Conservation (phyloP, 1,140 invertebrate genomes). For the Heliconius hermathena region DNA sequence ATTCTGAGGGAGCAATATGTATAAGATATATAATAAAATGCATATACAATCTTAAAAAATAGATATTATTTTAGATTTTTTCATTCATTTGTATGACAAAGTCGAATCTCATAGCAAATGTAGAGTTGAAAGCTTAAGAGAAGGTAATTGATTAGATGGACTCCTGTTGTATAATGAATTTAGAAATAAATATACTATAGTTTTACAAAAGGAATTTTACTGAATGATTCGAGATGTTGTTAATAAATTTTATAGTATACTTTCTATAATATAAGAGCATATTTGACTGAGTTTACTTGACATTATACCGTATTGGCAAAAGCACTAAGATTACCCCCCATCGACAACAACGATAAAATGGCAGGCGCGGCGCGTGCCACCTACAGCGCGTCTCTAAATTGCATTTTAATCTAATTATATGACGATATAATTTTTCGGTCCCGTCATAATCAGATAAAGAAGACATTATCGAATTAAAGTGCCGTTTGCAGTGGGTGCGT, state of each 20-base stretch:
- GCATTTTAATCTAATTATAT: conserved; percentile 79
- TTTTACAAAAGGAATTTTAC: too few relatives aligned
- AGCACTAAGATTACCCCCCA: conserved; percentile 23
- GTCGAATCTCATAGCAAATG: neutral
- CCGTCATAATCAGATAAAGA: conserved; percentile 75
- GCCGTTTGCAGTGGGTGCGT: conserved; percentile 62
- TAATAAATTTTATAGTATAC: neutral
- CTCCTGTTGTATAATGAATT: neutral
- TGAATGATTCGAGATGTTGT: neutral
- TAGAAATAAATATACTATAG: neutral
- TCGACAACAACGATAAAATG: conserved; percentile 32
- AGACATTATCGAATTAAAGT: conserved; percentile 74
- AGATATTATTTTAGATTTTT: too few relatives aligned
- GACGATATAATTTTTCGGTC: conserved; percentile 80
- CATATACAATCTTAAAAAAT: too few relatives aligned
- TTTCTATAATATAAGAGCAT: neutral
- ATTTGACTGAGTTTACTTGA: neutral
- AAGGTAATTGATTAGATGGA: neutral
- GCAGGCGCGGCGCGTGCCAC: conserved; percentile 55
- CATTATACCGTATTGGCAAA: neutral
- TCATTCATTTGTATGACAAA: too few relatives aligned
- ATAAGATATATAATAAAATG: too few relatives aligned
- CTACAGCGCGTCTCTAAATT: conserved; percentile 75
- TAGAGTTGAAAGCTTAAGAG: neutral
- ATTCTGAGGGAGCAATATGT: too few relatives aligned